Percentiles rank a stretch among this genome's conserved stretches.
Conservation (phyloP, 1,140 invertebrate genomes). For the Rhyzopertha dominica region DNA sequence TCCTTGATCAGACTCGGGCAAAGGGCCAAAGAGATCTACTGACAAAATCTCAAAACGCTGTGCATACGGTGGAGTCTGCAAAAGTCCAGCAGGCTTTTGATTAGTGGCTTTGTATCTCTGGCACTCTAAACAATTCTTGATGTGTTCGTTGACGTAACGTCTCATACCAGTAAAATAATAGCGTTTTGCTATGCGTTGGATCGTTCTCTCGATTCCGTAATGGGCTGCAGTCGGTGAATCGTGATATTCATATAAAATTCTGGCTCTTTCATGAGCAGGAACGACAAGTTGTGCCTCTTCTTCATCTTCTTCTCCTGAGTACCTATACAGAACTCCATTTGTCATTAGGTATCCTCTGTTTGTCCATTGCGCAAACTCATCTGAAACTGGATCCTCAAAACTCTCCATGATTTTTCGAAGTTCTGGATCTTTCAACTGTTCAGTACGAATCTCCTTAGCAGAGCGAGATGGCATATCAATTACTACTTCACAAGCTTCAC, state of each 20-base stretch:
- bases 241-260: no score
- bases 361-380: constrained; percentile 20
- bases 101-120: constrained; percentile 32
- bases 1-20: constrained; percentile 44
- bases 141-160: constrained; percentile 20
- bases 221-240: no score
- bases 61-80: constrained; percentile 16
- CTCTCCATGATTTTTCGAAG: constrained; percentile 4
- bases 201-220: no score
- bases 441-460: constrained; percentile 17
- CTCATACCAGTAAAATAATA: constrained; percentile 32
- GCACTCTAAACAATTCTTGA: constrained; percentile 28
- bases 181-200: no score
- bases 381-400: not conserved
- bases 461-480: no score
- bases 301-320: constrained; percentile 26
- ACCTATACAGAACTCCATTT: constrained; percentile 36
- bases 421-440: constrained; percentile 18
- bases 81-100: constrained; percentile 23
- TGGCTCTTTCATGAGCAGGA: constrained; percentile 30
- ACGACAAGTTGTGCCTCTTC: constrained; percentile 24
- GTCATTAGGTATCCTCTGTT: constrained; percentile 24
- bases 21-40: constrained; percentile 22
- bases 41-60: constrained; percentile 44
- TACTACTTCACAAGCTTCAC: no score